A percentile compares a stretch with the other conserved stretches of the same genome.
phyloP scores from a whole-genome alignment of 2,888 invertebrate genomes.

The Gymnoscelis rufifasciata region DNA sequence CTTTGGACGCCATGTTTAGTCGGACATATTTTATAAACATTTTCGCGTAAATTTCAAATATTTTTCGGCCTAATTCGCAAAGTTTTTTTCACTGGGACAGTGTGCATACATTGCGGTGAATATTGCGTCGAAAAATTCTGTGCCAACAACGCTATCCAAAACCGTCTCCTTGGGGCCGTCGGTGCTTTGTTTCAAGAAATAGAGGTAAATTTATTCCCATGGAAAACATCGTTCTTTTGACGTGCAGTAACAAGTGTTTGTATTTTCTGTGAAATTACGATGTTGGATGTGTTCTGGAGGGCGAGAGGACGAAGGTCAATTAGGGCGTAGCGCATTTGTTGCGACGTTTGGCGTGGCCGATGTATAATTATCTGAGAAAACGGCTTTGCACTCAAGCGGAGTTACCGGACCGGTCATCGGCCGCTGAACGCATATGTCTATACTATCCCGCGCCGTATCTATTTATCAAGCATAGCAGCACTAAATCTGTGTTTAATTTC shows the following conservation, averaged over 20 bases:
- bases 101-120: constrained; percentile 57
- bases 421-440: constrained; percentile 45
- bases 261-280: constrained; percentile 68
- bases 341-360: constrained; percentile 61
- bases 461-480: constrained; percentile 38
- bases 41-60: constrained; percentile 81
- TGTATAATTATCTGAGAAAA: constrained; percentile 66
- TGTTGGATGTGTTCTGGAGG: constrained; percentile 34
- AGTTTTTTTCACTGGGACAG: constrained; percentile 73
- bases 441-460: neutral
- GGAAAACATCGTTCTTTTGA: constrained; percentile 72
- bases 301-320: constrained; percentile 60
- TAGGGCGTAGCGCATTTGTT: constrained; percentile 43
- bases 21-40: constrained; percentile 87
- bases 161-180: constrained; percentile 68
- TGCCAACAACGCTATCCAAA: constrained; percentile 69
- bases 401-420: constrained; percentile 53
- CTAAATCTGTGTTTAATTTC: constrained; percentile 23
- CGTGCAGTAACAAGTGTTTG: constrained; percentile 72
- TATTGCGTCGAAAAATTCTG: constrained; percentile 60
- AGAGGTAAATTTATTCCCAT: constrained; percentile 73
- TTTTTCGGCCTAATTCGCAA: constrained; percentile 71
- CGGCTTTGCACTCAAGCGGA: constrained; percentile 31
- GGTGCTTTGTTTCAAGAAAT: constrained; percentile 76
- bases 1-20: constrained; percentile 86